Evolutionary conservation across 2,113 vertebrate species (phyloP).

Genomic region (Prionailurus viverrinus): DNA sequence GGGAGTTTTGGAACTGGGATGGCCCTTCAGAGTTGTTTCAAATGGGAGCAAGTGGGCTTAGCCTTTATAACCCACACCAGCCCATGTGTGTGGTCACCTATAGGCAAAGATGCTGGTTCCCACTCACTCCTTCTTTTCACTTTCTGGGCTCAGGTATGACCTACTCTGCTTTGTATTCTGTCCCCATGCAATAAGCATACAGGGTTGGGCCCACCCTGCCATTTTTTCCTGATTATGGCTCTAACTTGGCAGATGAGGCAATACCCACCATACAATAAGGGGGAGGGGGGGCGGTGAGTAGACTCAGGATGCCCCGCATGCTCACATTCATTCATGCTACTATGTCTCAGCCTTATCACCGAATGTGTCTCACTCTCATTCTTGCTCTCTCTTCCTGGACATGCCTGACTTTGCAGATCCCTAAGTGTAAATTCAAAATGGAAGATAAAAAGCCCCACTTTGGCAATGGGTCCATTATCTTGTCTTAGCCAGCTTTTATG

Average conservation of each 20-base stretch:
- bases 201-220: neutral
- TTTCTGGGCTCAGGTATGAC: neutral
- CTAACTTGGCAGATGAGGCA: neutral
- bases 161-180: neutral
- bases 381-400: neutral
- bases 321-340: neutral
- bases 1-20: neutral
- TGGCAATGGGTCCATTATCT: neutral
- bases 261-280: neutral
- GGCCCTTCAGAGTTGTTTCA: neutral
- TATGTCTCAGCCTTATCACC: neutral
- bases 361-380: neutral
- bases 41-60: neutral
- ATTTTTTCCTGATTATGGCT: neutral
- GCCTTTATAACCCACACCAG: neutral
- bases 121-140: neutral
- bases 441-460: neutral
- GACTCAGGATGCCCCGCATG: neutral
- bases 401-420: neutral
- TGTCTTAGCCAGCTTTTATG: neutral
- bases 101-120: neutral
- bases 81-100: neutral
- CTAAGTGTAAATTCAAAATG: neutral
- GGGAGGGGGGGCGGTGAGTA: rapidly evolving
- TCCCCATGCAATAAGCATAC: neutral